A percentile compares a stretch with the other conserved stretches of the same genome.
Evolutionary conservation across 2,113 vertebrate genomes (phyloP).

Genomic region (Sinocyclocheilus anshuiensis): DNA sequence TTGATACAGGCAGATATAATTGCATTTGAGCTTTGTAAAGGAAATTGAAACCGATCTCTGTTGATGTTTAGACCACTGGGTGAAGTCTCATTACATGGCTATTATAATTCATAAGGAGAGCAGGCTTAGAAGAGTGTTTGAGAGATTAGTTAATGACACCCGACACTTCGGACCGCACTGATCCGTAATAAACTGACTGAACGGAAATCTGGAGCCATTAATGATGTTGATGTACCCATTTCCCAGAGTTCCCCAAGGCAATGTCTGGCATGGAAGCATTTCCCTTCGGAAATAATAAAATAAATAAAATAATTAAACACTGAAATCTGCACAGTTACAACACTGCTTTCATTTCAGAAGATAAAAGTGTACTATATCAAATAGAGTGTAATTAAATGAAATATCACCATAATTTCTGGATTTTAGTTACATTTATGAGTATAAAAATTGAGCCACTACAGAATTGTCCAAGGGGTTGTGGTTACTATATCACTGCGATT

Average conservation of each 20-base stretch:
- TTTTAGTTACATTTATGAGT: neutral
- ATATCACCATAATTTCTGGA: neutral
- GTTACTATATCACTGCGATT: neutral
- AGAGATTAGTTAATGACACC: slow-evolving; percentile 39
- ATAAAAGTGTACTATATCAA: neutral
- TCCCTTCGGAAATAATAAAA: slow-evolving; percentile 10
- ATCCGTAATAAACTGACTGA: slow-evolving; percentile 42
- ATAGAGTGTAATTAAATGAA: neutral
- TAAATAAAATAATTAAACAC: neutral
- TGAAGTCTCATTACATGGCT: slow-evolving; percentile 53
- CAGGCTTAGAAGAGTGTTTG: slow-evolving; percentile 36
- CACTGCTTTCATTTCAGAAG: neutral
- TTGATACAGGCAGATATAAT: slow-evolving; percentile 33
- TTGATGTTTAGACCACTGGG: slow-evolving; percentile 36
- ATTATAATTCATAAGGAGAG: slow-evolving; percentile 54
- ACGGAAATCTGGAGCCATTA: slow-evolving; percentile 39
- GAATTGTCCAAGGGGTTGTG: neutral
- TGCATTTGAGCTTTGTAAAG: slow-evolving; percentile 47
- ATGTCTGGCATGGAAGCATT: slow-evolving; percentile 12
- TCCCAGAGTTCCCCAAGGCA: slow-evolving; percentile 21
- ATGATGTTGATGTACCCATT: slow-evolving; percentile 35
- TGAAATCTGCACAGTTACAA: neutral
- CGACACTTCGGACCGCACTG: slow-evolving; percentile 13
- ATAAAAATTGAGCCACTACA: neutral
- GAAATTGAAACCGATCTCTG: slow-evolving; percentile 45